Conservation (phyloP, 2,888 invertebrate species). For the Lithophane ornitopus region DNA sequence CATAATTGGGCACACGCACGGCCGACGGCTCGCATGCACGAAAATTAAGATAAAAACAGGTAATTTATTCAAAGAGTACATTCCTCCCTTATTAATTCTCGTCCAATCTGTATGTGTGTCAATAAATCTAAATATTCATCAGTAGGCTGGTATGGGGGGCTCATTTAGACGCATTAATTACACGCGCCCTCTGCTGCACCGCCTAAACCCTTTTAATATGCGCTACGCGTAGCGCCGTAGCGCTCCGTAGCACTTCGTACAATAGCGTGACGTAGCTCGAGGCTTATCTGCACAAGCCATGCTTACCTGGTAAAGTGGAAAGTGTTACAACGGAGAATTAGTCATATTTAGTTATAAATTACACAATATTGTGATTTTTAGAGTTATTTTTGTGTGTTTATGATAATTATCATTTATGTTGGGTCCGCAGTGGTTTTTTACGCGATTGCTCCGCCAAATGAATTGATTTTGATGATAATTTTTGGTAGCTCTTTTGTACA, state of each 20-base stretch:
- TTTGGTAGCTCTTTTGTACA: too few relatives aligned
- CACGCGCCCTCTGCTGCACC: slow-evolving; percentile 60
- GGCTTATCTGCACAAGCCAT: neutral
- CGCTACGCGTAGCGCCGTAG: slow-evolving; percentile 57
- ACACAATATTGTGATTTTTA: neutral
- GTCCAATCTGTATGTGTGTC: slow-evolving; percentile 72
- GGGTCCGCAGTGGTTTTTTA: too few relatives aligned
- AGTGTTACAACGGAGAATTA: neutral
- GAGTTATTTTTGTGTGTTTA: too few relatives aligned
- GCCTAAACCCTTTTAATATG: slow-evolving; percentile 69
- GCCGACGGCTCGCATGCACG: slow-evolving; percentile 33
- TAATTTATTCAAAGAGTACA: slow-evolving; percentile 75
- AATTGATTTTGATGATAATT: too few relatives aligned
- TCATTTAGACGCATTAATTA: slow-evolving; percentile 74
- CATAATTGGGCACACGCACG: slow-evolving; percentile 66
- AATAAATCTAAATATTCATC: slow-evolving; percentile 83
- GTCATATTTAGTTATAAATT: too few relatives aligned
- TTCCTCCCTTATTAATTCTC: slow-evolving; percentile 68
- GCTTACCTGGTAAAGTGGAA: neutral
- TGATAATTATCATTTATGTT: too few relatives aligned
- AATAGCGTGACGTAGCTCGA: slow-evolving; percentile 27
- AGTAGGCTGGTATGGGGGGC: slow-evolving; percentile 57
- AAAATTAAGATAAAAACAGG: slow-evolving; percentile 73
- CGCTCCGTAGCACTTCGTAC: slow-evolving; percentile 34
- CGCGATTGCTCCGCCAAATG: too few relatives aligned